Evolutionary conservation across 2,113 vertebrate species (phyloP), one percentile per base, ranked within the genome.

Genomic region (Sus scrofa): DNA sequence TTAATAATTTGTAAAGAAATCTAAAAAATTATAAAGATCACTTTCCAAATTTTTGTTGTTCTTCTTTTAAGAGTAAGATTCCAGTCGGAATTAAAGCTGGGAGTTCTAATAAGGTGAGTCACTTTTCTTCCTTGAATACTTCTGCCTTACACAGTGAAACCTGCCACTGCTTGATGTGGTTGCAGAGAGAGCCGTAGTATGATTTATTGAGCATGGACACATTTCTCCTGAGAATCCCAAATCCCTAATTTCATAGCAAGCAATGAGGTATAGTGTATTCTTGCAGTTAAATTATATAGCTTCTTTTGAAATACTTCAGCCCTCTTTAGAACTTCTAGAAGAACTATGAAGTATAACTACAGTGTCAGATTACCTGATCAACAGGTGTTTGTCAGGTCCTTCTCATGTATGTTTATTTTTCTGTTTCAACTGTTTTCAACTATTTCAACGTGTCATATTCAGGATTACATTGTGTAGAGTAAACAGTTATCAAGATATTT

Each of bases 71-170:
- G 99, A 99, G 99, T 97, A 99, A 99, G 98, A 98, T 99, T 97
- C 99, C 99, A 16, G 98, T 99, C 1, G 99, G 99, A 97, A 99
- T 99, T 97, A 99, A 99, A 98, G 99, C 99, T 88, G 99, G 99
- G 18, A 99, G 98, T 98, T 98, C 99, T 98, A 99, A 99, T 98
- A 99, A 99, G 99, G 99, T 99, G 97, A 99, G 99, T 97, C 0
- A 4, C 70, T 93, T 90, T 88, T 95, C 95, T 97, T 94, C 16
- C 0, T 86, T 93, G 14, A 96, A 5, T 94, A 6, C 84, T 94
- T 88, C 44, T 86, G 37, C 78, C 94, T 92, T 39, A 24, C 2
- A 0, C 65, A 62, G 24, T 39, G 3, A 71, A 78, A 54, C 11
- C 63, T 78, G 3, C 13, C 37, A 52, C 27, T 71, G 32, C 2